Conservation (phyloP, 2,888 invertebrate genomes). For the Melieria crassipennis region DNA sequence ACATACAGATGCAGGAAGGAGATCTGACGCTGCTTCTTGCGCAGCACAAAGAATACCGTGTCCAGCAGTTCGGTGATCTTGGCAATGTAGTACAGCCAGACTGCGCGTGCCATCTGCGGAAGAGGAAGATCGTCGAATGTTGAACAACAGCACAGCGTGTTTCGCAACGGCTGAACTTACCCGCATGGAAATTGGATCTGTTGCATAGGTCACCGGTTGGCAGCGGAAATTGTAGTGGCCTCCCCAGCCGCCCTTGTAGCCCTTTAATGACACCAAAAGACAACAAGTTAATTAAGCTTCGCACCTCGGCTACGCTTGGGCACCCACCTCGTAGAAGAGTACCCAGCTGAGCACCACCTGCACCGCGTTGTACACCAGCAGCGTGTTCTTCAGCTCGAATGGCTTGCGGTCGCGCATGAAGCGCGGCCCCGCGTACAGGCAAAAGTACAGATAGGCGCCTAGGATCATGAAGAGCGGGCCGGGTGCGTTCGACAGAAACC, state of each 20-base stretch:
- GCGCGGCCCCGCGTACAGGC: constrained; percentile 81
- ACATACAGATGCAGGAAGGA: constrained; percentile 81
- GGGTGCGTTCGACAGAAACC: constrained; percentile 80
- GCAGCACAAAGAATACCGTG: constrained; percentile 81
- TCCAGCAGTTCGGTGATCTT: constrained; percentile 65
- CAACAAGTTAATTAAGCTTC: not conserved
- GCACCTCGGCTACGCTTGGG: not conserved
- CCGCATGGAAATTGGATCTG: constrained; percentile 71
- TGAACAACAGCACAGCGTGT: not conserved
- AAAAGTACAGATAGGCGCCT: constrained; percentile 77
- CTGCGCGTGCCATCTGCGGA: constrained; percentile 64
- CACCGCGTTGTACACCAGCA: constrained; percentile 86
- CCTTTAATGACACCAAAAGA: constrained; percentile 58
- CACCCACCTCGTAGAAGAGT: constrained; percentile 76
- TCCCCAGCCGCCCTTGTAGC: constrained; percentile 70
- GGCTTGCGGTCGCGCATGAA: constrained; percentile 91
- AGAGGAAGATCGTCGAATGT: not conserved
- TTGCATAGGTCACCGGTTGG: constrained; percentile 76
- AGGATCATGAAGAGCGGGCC: constrained; percentile 76
- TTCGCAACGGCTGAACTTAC: constrained; percentile 53
- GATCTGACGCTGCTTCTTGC: constrained; percentile 84
- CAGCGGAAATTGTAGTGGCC: constrained; percentile 75
- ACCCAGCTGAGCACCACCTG: constrained; percentile 87
- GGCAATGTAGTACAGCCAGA: constrained; percentile 66
- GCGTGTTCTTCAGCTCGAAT: constrained; percentile 79